phyloP scores from a whole-genome alignment of 2,113 vertebrate species.

The Cygnus atratus region DNA sequence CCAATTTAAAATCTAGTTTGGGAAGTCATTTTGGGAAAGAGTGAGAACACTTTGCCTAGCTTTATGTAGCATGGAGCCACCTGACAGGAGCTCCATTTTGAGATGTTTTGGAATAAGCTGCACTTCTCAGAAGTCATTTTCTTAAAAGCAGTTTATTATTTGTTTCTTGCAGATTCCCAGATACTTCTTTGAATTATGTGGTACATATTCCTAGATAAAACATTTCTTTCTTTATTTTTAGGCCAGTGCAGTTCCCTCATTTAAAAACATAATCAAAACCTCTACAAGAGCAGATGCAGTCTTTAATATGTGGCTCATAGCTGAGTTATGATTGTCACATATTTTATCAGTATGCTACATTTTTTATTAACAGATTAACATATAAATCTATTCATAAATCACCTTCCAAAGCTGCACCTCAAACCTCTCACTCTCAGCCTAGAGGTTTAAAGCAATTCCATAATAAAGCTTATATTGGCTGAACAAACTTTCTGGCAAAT shows the following conservation, averaged over 20 bases:
- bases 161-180: conserved; percentile 34
- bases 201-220: conserved; percentile 36
- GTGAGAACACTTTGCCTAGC: neutral
- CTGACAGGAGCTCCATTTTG: neutral
- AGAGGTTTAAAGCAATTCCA: conserved; percentile 34
- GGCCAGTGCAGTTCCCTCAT: conserved; percentile 12
- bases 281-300: conserved; percentile 40
- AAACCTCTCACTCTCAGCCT: conserved; percentile 32
- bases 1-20: conserved; percentile 26
- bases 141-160: conserved; percentile 31
- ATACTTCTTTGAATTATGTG: neutral
- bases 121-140: conserved; percentile 14
- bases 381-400: conserved; percentile 70
- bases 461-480: conserved; percentile 41
- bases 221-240: conserved; percentile 48
- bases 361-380: conserved; percentile 74
- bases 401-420: conserved; percentile 46
- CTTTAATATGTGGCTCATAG: conserved; percentile 54
- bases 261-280: conserved; percentile 46
- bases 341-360: conserved; percentile 64
- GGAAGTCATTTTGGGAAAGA: neutral
- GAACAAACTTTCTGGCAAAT: conserved; percentile 41
- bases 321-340: conserved; percentile 58
- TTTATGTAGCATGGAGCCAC: neutral
- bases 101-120: conserved; percentile 3